Conservation (phyloP, 2,113 vertebrate species). For the Nestor notabilis region DNA sequence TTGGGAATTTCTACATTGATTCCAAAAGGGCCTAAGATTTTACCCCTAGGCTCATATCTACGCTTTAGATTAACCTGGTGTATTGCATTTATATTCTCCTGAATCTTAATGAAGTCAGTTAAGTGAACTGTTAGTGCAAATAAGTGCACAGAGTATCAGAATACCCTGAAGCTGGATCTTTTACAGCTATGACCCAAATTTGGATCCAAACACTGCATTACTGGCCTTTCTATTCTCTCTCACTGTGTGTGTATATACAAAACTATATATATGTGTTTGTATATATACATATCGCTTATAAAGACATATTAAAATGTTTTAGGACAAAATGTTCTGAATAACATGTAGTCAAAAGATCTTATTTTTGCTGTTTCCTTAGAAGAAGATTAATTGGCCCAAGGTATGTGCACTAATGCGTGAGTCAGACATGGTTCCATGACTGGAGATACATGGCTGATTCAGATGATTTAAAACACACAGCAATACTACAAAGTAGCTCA, state of each 20-base stretch:
- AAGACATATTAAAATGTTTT: neutral
- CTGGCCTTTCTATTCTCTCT: neutral
- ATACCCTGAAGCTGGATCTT: neutral
- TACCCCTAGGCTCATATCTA: neutral
- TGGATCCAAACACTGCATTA: neutral
- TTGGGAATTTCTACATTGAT: neutral
- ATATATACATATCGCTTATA: neutral
- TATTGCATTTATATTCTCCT: neutral
- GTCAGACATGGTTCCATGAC: neutral
- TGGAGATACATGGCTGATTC: neutral
- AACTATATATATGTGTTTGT: neutral
- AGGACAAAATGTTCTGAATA: neutral
- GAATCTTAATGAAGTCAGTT: constrained; percentile 3
- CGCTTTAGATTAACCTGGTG: neutral
- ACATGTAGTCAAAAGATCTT: neutral
- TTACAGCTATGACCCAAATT: neutral
- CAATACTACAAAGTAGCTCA: neutral
- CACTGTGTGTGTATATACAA: accelerated
- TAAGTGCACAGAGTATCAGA: neutral
- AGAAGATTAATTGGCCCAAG: neutral
- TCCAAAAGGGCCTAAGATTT: neutral
- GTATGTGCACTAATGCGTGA: neutral
- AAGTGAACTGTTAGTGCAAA: neutral
- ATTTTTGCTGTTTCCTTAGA: neutral
- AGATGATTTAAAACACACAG: neutral